These are phyloP conservation scores for Sminthurides aquaticus DNA, from an alignment of 2,888 invertebrate genomes.

Conservation along the genomic window DNA sequence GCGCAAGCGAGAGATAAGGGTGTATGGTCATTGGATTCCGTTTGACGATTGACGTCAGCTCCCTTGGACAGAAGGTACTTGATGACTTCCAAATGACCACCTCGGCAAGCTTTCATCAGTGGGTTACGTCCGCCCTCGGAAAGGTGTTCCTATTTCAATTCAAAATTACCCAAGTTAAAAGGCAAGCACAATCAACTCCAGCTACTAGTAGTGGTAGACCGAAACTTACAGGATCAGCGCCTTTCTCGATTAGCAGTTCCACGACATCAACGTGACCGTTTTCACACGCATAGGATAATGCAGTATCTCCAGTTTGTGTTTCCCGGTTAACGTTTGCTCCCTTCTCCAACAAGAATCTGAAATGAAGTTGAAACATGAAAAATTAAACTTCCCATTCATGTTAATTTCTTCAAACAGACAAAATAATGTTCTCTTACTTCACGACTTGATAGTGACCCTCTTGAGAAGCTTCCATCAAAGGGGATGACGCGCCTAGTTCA, in stretches of 20 bases:
- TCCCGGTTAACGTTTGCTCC: constrained; percentile 87
- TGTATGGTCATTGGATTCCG: constrained; percentile 93
- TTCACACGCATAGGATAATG: constrained; percentile 95
- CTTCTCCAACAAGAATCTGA: constrained; percentile 69
- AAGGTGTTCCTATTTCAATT: constrained; percentile 85
- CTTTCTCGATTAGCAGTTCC: constrained; percentile 79
- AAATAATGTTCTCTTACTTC: constrained; percentile 39
- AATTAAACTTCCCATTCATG: neutral
- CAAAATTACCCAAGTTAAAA: constrained; percentile 27
- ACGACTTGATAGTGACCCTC: constrained; percentile 94
- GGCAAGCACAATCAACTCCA: neutral
- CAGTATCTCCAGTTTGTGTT: constrained; percentile 91
- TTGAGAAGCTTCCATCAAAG: constrained; percentile 97
- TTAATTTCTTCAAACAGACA: neutral
- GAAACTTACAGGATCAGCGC: constrained; percentile 68
- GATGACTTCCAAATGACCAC: constrained; percentile 91
- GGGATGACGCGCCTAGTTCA: constrained; percentile 91
- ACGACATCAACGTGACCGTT: constrained; percentile 98
- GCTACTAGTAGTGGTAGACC: too few species aligned
- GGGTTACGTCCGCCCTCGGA: constrained; percentile 96
- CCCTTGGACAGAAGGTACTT: constrained; percentile 86
- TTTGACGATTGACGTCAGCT: constrained; percentile 77
- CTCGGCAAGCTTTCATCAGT: constrained; percentile 95
- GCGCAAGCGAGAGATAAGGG: constrained; percentile 93
- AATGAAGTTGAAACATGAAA: too few species aligned